phyloP scores from a whole-genome alignment of 1,140 invertebrate genomes.

The Plodia interpunctella region DNA sequence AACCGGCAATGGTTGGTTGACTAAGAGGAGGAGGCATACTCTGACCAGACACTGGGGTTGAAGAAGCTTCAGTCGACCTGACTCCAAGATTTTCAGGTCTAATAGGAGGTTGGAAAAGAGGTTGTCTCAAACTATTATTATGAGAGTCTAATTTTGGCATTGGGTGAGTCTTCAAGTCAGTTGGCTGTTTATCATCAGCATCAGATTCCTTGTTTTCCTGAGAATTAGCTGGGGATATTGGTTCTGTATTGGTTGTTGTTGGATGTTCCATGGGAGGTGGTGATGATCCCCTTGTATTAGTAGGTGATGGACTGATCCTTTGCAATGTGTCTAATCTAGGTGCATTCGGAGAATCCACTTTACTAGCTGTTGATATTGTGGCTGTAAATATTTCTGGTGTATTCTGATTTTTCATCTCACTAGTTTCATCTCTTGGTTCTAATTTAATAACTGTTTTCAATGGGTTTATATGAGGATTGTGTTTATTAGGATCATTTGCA shows the following conservation, averaged over 20 bases:
- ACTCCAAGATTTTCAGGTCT: constrained; percentile 66
- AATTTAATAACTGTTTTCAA: constrained; percentile 77
- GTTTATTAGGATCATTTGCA: constrained; percentile 63
- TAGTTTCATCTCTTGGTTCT: constrained; percentile 78
- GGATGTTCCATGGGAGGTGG: constrained; percentile 71
- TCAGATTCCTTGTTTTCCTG: constrained; percentile 67
- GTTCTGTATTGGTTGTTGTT: constrained; percentile 53
- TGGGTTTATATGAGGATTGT: constrained; percentile 64
- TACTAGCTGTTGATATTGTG: constrained; percentile 62
- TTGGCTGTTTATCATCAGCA: constrained; percentile 65
- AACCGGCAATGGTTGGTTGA: constrained; percentile 74
- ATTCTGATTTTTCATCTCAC: constrained; percentile 75
- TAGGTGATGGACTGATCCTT: constrained; percentile 67
- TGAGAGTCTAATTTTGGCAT: constrained; percentile 56
- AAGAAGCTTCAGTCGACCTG: constrained; percentile 47
- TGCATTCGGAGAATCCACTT: constrained; percentile 63
- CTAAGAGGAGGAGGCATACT: constrained; percentile 67
- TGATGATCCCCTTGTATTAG: constrained; percentile 55
- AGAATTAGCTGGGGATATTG: constrained; percentile 61
- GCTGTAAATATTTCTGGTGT: constrained; percentile 71
- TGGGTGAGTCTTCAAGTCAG: constrained; percentile 65
- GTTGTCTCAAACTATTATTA: constrained; percentile 58
- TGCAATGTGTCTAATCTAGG: constrained; percentile 58
- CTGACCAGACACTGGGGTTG: constrained; percentile 47
- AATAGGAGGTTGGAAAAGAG: constrained; percentile 65